These are phyloP conservation scores for Drosophila tanythrix DNA, from an alignment of 2,888 invertebrate species.

Conservation along the genomic window DNA sequence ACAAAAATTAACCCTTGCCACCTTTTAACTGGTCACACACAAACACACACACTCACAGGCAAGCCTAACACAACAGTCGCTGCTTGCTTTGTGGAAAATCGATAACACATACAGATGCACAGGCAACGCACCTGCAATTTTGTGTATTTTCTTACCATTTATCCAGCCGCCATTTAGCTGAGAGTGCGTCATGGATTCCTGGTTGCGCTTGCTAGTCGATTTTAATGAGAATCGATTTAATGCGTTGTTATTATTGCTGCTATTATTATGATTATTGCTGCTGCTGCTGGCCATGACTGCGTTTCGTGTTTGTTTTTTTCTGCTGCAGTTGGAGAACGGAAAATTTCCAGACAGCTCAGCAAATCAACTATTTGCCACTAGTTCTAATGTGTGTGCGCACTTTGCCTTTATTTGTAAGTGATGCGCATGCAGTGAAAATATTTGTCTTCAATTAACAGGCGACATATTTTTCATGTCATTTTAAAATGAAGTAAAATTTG, in stretches of 20 bases:
- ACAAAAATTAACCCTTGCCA: background rate
- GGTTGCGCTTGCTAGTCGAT: conserved; percentile 89
- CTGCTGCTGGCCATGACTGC: conserved; percentile 59
- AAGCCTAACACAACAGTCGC: background rate
- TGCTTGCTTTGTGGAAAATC: conserved; percentile 66
- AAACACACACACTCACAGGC: background rate
- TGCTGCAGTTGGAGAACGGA: conserved; percentile 25
- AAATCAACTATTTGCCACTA: conserved; percentile 1
- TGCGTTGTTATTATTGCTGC: conserved; percentile 66
- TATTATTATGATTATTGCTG: conserved; percentile 47
- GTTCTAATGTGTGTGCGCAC: background rate
- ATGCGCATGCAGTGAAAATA: conserved; percentile 16
- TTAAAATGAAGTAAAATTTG: conserved; percentile 8
- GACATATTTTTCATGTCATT: conserved; percentile 24
- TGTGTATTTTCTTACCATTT: conserved; percentile 89
- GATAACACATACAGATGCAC: conserved; percentile 46
- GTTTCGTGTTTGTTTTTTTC: conserved; percentile 37
- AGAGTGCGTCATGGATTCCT: conserved; percentile 91
- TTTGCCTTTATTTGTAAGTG: conserved; percentile 8
- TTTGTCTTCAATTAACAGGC: conserved; percentile 24
- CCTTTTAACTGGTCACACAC: background rate
- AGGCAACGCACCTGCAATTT: conserved; percentile 26
- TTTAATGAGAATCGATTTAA: conserved; percentile 76
- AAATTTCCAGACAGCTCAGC: conserved; percentile 3
- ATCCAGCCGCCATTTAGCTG: conserved; percentile 94